A percentile compares a stretch with the other conserved stretches of the same genome.
These are phyloP conservation scores for Philypnodon macrostomus DNA, from an alignment of 2,797 vertebrate species.

Conservation along the genomic window DNA sequence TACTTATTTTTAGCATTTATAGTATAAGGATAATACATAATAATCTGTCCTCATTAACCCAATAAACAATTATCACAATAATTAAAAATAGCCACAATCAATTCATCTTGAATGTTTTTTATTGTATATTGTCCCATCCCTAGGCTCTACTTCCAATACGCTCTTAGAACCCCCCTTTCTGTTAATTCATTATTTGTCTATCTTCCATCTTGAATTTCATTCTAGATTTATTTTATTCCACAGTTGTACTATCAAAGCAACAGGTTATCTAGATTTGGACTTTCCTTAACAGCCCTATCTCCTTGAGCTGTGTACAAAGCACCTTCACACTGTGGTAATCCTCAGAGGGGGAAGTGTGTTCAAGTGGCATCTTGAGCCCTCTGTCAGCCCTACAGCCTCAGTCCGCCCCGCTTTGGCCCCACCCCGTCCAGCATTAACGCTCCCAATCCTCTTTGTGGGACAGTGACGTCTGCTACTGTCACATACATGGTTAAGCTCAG, in stretches of 20 bases:
- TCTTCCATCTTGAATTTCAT: no score
- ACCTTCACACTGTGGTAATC: slow-evolving; percentile 44
- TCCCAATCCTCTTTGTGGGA: slow-evolving; percentile 85
- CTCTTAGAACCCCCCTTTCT: no score
- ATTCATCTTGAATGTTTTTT: no score
- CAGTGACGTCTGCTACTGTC: slow-evolving; percentile 83
- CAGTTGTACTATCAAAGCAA: slow-evolving; percentile 12
- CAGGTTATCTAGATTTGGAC: slow-evolving; percentile 36
- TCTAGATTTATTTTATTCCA: no score
- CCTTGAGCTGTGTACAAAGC: slow-evolving; percentile 19
- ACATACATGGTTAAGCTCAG: slow-evolving; percentile 82
- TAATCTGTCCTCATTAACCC: no score
- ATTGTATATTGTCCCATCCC: no score
- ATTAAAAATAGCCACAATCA: no score
- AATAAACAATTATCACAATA: no score
- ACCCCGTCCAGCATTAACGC: slow-evolving; percentile 76
- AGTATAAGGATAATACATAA: no score
- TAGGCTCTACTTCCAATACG: no score
- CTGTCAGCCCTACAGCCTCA: slow-evolving; percentile 47
- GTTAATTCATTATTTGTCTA: no score
- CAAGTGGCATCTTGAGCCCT: slow-evolving; percentile 57
- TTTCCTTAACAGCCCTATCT: slow-evolving; percentile 34
- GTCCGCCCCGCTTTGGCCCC: slow-evolving; percentile 62
- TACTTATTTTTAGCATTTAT: no score
- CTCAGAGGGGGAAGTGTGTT: slow-evolving; percentile 48